Evolutionary conservation across 2,888 invertebrate genomes (phyloP), one percentile per base, ranked within the genome.

Genomic region (Mimumesa dahlbomi): DNA sequence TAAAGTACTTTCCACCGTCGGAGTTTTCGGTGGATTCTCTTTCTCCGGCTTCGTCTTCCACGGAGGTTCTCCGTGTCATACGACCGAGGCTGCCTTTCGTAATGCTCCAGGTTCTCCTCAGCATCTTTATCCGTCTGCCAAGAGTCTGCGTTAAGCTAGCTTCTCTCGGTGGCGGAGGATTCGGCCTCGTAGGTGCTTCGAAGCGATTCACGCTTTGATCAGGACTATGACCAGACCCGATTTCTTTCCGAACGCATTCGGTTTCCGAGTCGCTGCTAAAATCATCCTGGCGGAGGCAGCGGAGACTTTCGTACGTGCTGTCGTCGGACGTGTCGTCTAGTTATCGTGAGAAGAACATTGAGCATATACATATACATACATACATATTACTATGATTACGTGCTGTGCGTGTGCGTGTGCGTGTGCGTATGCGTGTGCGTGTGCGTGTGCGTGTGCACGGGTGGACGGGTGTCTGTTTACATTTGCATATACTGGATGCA

Each of bases 71-170:
- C 14, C 85, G 75, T 11, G 87, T 70, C 54, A 88, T 88, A 0
- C 87, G 82, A 2, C 87, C 87, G 1, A 89, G 73, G 25, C 88
- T 88, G 1, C 87, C 88, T 62, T 89, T 89, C 13, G 89, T 89
- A 40, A 89, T 86, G 64, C 88, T 89, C 88, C 88, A 89, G 0
- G 88, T 88, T 42, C 88, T 79, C 4, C 87, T 76, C 0, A 89
- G 70, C 75, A 89, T 85, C 52, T 87, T 88, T 74, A 89, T 88
- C 42, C 83, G 77, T n/a, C 81, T 82, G 2, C 88, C 87, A 2
- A 89, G 68, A 1, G 83, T 86, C 29, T 86, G 84, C 1, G 85
- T 87, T 1, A 88, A 65, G 38, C 86, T 88, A 14, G 82, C 81
- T 56, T 87, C 88, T 25, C 86, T 78, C 1, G 88, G 88, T 0